Evolutionary conservation across 2,888 invertebrate genomes (phyloP), one percentile per base, ranked within the genome.

Genomic region (Atrina japonica): DNA sequence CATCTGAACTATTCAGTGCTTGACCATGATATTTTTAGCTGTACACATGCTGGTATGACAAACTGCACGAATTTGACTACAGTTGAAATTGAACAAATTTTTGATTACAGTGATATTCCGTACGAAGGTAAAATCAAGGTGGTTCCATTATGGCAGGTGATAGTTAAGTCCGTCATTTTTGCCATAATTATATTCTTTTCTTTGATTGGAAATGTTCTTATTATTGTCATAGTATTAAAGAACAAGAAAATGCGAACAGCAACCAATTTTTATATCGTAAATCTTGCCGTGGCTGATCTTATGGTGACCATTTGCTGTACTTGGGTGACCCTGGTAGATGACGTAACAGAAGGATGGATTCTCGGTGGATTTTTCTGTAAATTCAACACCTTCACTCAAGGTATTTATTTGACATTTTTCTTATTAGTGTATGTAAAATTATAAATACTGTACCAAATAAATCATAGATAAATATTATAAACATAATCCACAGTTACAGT

Each of bases 331-430:
- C 91, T 96, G 72, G 92, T 94, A 21, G 92, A 93, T 59, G 94
- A 96, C 88, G 93, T 95, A 82, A 95, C 93, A 85, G 96, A 96
- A 90, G 95, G 95, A 83, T 96, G 94, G 89, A 92, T 94, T 73
- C 90, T 96, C 70, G 95, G 94, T 30, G 91, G 92, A 16, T 92
- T 95, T 71, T 95, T 95, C 25, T 96, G 96, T 87, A 93, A 93
- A 78, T 92, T 94, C 80, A 96, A 96, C 90, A 95, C 95, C 1
- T 94, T 95, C 82, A 88, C 95, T 47, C 94, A 95, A 92, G 94
- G 95, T 94, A 89, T 89, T 14, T 43, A 30, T 21, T 21, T 30
- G n/a, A n/a, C n/a, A n/a, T n/a, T n/a, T n/a, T n/a, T n/a, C n/a
- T n/a, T n/a, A n/a, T n/a, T n/a, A n/a, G n/a, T n/a, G n/a, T n/a